Evolutionary conservation across 2,113 vertebrate genomes (phyloP).

Genomic region (Tamias sibiricus): DNA sequence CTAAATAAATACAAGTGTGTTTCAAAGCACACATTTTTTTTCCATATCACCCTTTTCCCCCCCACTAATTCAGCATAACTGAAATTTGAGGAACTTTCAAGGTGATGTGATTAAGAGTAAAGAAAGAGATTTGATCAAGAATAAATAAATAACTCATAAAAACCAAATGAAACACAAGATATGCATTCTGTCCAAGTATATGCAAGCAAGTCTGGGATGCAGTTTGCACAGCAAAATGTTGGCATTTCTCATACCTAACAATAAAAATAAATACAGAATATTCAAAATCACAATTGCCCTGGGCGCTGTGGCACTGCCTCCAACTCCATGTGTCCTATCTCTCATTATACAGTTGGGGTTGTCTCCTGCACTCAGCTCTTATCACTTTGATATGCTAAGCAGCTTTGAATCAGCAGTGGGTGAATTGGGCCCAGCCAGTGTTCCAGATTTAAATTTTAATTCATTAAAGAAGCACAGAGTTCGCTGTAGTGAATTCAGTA

Average conservation of each 20-base stretch:
- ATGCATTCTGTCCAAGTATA: neutral
- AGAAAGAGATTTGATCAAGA: neutral
- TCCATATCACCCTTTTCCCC: neutral
- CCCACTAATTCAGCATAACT: neutral
- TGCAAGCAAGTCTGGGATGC: neutral
- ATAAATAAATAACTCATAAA: constrained; percentile 7
- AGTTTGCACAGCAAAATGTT: neutral
- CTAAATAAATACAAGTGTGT: neutral
- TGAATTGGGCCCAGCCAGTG: constrained; percentile 58
- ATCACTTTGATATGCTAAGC: constrained; percentile 72
- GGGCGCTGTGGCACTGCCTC: neutral
- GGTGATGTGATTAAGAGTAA: constrained; percentile 33
- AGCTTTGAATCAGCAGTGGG: constrained; percentile 60
- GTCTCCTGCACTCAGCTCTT: neutral
- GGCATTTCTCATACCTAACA: neutral
- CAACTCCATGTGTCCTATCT: neutral
- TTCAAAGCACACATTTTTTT: neutral
- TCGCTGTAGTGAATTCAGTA: constrained; percentile 54
- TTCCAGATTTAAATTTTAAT: constrained; percentile 75
- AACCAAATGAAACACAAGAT: neutral
- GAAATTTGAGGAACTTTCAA: constrained; percentile 30
- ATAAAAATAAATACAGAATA: constrained; percentile 40
- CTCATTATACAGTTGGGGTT: neutral
- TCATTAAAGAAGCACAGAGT: constrained; percentile 56
- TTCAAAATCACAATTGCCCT: constrained; percentile 17